Percentiles rank a stretch among this genome's conserved stretches.
Conservation (phyloP, 2,797 vertebrate species). For the Prionace glauca region DNA sequence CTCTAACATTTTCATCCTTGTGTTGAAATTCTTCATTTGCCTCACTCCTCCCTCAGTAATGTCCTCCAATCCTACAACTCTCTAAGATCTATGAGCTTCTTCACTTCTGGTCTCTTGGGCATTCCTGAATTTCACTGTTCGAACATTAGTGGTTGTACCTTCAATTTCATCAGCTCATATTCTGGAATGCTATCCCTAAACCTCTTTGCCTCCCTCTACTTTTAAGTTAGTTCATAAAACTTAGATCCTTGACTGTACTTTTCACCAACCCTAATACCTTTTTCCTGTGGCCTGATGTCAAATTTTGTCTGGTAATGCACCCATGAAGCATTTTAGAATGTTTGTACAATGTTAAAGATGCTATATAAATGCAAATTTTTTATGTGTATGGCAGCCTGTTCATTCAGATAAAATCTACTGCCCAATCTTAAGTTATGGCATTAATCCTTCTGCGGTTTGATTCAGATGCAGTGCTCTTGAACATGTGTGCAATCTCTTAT, state of each 20-base stretch:
- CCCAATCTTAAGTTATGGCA: neutral
- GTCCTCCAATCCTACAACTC: neutral
- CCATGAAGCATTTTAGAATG: neutral
- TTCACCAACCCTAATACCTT: neutral
- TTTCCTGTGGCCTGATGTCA: neutral
- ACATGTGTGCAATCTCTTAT: neutral
- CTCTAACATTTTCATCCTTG: neutral
- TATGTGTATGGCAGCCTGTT: neutral
- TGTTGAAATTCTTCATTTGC: neutral
- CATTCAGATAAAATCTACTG: neutral
- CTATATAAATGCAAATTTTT: neutral
- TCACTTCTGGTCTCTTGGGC: neutral
- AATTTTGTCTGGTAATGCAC: neutral
- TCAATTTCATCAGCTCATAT: neutral
- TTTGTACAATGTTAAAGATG: neutral
- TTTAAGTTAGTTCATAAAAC: neutral
- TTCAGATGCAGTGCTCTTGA: neutral
- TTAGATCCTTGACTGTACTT: neutral
- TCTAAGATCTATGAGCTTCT: neutral
- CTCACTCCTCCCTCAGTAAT: neutral
- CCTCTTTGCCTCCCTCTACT: neutral
- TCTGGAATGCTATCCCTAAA: neutral
- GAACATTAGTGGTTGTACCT: neutral
- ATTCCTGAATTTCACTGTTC: neutral
- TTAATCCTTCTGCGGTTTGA: neutral